A percentile compares a stretch with the other conserved stretches of the same genome.
Evolutionary conservation across 1,140 invertebrate genomes (phyloP).

Genomic region (Drosophila nigrodunni): DNA sequence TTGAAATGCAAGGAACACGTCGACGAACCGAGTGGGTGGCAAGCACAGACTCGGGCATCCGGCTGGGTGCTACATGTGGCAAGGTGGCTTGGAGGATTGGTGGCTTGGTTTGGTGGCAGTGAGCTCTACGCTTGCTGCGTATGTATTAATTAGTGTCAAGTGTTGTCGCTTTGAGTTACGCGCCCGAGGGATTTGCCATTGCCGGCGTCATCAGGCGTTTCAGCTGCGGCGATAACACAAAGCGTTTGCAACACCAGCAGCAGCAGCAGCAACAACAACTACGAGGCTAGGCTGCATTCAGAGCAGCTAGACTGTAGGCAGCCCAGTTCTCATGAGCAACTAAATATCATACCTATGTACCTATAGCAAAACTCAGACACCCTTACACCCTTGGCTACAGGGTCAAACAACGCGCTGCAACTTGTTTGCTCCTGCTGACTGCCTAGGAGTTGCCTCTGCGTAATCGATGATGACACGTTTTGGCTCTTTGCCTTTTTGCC

Average conservation of each 20-base stretch:
- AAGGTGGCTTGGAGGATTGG: neutral
- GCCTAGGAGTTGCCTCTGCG: constrained; percentile 30
- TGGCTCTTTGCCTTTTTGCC: constrained; percentile 54
- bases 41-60: constrained; percentile 16
- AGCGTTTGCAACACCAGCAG: constrained; percentile 62
- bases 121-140: constrained; percentile 52
- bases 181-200: constrained; percentile 69
- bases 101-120: neutral
- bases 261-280: constrained; percentile 48
- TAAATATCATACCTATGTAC: too few relatives aligned
- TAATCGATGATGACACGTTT: constrained; percentile 83
- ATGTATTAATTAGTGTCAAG: constrained; percentile 83
- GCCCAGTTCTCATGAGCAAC: too few relatives aligned
- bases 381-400: neutral
- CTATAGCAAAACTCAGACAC: too few relatives aligned
- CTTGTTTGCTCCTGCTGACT: constrained; percentile 7
- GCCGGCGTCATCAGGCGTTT: constrained; percentile 46
- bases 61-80: neutral
- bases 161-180: constrained; percentile 83
- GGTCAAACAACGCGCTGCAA: constrained; percentile 1
- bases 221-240: constrained; percentile 64
- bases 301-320: too few relatives aligned
- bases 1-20: constrained; percentile 76
- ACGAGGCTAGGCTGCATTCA: constrained; percentile 51
- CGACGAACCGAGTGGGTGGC: constrained; percentile 75